Evolutionary conservation across 2,888 invertebrate genomes (phyloP), one percentile per base, ranked within the genome.

Genomic region (Pandemis corylana): DNA sequence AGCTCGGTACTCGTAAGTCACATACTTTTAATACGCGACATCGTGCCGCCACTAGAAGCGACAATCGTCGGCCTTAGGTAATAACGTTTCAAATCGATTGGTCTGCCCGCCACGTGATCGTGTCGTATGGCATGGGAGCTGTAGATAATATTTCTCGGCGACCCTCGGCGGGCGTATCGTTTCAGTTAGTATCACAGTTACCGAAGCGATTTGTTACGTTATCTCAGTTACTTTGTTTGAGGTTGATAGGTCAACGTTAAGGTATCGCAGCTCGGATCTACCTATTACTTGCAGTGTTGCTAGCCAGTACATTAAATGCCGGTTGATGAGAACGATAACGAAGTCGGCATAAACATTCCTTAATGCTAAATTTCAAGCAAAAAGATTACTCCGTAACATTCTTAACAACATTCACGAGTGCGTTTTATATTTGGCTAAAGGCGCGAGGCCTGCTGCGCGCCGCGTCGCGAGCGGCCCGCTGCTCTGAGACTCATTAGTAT

Each of bases 181-280:
- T 87, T 86, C 87, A 85, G 85, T 86, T 85, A 84, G 87, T 90
- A 91, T 90, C 90, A 85, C 83, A 85, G 89, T 87, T 87, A 86
- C 89, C 86, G 83, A 87, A 89, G 89, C 91, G 90, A 93, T 93
- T 93, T 92, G 93, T 93, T 89, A 87, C 84, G 84, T 92, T 93
- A 93, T 93, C 93, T 92, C 80, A 79, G 85, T 88, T 90, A 89
- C 87, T 92, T 91, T 88, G 89, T 90, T 87, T 85, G 84, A 90
- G 91, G 92, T 92, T 88, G 92, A 89, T 88, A 92, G 92, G 91
- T 93, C 90, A 92, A 86, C 89, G 85, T 86, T 68, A 75, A 76
- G 76, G 74, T 67, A 75, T 77, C 71, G 53, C 63, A 59, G 62
- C 42, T 72, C n/a, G 59, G 20, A 76, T 72, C 72, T 76, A 68